Evolutionary conservation across 2,797 vertebrate species (phyloP), one percentile per base, ranked within the genome.

Genomic region (Myripristis murdjan): DNA sequence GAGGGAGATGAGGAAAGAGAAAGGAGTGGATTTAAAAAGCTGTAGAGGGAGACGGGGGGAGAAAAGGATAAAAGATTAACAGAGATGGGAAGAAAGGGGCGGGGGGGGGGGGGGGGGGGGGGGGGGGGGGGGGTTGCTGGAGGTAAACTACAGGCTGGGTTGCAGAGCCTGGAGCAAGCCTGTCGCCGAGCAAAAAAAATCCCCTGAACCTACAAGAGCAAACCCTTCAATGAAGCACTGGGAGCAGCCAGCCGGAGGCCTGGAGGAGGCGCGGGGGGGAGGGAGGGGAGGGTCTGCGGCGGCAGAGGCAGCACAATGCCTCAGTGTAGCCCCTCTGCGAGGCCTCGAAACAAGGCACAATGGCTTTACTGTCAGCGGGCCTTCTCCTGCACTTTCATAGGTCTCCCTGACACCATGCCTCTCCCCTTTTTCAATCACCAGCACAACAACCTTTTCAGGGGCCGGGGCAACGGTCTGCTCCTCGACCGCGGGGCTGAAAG

Each of bases 391-490:
- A 73, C 84, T 69, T 75, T 33, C 73, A 57, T 31, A 60, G 84
- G 79, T 77, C 87, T 85, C 75, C 68, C 84, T 54, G 75, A 73
- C 83, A 81, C 84, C 77, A 73, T 61, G 65, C 80, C 77, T 68
- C 80, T 56, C 78, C 49, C 44, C 56, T 65, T 33, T 65, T 23
- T 87, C 64, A 83, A 83, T 74, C 74, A 73, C 55, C 79, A 83
- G 80, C 83, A 86, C 83, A 88, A 87, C 84, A 87, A 88, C 73
- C 87, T 89, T 87, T 90, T 90, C 83, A 91, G n/a, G 76, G 53
- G 44, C 44, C 18, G 56, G 43, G 83, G 64, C 66, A 78, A 78
- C 75, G 64, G 77, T 73, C 64, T 18, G 70, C 76, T 81, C 76
- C 70, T 77, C 56, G 0, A 3, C 43, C 37, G 23, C 55, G 15